phyloP scores from a whole-genome alignment of 30 jellyfish, hydroid and myxozoan species.

The Pelagia noctiluca region DNA sequence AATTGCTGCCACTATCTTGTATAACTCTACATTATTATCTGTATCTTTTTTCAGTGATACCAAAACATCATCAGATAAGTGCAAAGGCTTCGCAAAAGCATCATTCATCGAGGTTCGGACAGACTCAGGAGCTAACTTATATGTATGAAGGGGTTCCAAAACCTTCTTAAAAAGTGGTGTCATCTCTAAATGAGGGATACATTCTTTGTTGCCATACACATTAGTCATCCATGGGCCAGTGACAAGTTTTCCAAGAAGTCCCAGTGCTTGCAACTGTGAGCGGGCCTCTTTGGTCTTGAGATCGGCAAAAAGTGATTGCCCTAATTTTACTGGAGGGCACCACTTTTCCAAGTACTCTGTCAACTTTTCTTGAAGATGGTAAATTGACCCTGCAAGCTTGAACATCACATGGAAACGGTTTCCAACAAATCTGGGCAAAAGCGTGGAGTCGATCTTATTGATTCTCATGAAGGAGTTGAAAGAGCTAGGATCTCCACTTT shows the following conservation, averaged over 20 bases:
- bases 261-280: conserved; percentile 1
- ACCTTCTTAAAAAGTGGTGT: neutral
- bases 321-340: neutral
- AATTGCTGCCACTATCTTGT: neutral
- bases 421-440: conserved; percentile 4
- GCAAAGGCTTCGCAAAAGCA: neutral
- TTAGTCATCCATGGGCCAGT: conserved; percentile 3
- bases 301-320: too few relatives aligned
- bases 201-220: neutral
- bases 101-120: neutral
- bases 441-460: neutral
- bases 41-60: neutral
- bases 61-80: neutral
- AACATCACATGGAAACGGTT: neutral
- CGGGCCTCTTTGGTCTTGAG: neutral
- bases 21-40: neutral
- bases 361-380: neutral
- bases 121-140: neutral
- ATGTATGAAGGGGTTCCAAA: neutral
- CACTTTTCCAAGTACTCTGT: neutral
- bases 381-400: neutral
- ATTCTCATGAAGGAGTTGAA: conserved; percentile 4
- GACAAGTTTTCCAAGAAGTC: neutral
- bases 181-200: neutral
- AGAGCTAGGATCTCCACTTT: conserved; percentile 4